Evolutionary conservation across 2,113 vertebrate genomes (phyloP).

Genomic region (Carettochelys insculpta): DNA sequence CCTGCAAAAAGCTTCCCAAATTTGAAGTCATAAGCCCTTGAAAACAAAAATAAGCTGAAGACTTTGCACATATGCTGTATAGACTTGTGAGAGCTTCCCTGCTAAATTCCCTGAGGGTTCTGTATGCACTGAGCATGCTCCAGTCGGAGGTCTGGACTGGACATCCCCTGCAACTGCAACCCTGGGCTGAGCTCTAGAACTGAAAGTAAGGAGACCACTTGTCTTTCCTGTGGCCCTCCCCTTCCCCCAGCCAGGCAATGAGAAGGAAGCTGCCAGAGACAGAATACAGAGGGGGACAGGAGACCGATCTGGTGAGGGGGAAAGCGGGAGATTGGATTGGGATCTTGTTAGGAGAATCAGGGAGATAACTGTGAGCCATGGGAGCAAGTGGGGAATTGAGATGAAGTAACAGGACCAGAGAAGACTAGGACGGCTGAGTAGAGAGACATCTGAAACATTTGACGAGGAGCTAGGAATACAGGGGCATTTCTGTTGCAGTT

Average conservation of each 20-base stretch:
- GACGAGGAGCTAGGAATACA: not conserved
- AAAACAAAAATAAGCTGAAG: not conserved
- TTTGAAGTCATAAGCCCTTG: not conserved
- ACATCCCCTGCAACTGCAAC: not conserved
- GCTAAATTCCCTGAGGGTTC: not conserved
- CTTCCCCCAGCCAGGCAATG: not conserved
- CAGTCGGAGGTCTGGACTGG: not conserved
- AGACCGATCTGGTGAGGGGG: not conserved
- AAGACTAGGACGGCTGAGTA: not conserved
- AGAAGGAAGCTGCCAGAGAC: not conserved
- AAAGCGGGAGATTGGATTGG: not conserved
- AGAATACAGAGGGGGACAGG: not conserved
- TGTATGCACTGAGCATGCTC: not conserved
- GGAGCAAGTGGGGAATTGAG: not conserved
- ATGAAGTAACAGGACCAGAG: not conserved
- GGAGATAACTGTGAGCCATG: not conserved
- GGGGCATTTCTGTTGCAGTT: not conserved
- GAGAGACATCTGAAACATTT: not conserved
- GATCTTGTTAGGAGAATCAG: not conserved
- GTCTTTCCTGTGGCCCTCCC: too few relatives aligned
- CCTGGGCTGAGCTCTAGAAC: not conserved
- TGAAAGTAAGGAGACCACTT: not conserved
- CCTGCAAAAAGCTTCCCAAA: not conserved
- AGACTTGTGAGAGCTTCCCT: not conserved
- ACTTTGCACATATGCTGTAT: not conserved